Base-by-base conservation (phyloP, 2,888 invertebrate genomes). In the Drosophila phalerata region DNA sequence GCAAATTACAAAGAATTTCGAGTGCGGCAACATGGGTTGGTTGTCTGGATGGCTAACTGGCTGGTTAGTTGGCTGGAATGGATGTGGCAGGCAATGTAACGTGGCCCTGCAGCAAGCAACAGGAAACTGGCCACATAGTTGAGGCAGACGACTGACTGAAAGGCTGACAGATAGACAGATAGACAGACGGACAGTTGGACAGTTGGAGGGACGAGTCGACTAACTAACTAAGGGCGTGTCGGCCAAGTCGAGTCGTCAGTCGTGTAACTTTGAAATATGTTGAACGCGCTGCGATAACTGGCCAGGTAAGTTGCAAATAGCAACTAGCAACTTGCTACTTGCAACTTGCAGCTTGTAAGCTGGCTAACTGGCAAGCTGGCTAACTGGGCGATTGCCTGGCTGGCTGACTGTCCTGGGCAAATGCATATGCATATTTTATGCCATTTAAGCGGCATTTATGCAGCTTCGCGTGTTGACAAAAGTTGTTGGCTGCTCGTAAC, bases 181-280 rank as follows among this genome's bases (percentile, higher is more conserved):
- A 48, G 72, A 47, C 57, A 49, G 62, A 30, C 52, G 40, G 58
- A 34, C 42, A 51, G 60, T 3, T 40, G 17, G 69, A 65, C 61
- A 52, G 65, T 28, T 40, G 48, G 30, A 34, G 30, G 37, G 69
- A 56, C 10, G 57, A 58, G 69, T 42, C 75, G 67, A 80, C 83
- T 89, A 83, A 89, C 83, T 84, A 84, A 84, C 83, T 85, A 89
- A 84, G 83, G 83, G 83, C 89, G 83, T 84, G 83, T 89, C 83
- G 73, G 88, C 69, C 75, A 72, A 70, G 65, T 74, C 82, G 79
- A 79, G 80, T 83, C 79, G 83, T 84, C 73, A 87, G 89, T 84
- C 89, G 89, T 84, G 83, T 87, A 89, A 87, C 85, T 84, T 87
- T 84, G 83, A 89, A 89, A 89, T 87, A 89, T 84, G 83, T 78